phyloP scores from a whole-genome alignment of 2,888 invertebrate genomes.

The Oligia fasciuncula region DNA sequence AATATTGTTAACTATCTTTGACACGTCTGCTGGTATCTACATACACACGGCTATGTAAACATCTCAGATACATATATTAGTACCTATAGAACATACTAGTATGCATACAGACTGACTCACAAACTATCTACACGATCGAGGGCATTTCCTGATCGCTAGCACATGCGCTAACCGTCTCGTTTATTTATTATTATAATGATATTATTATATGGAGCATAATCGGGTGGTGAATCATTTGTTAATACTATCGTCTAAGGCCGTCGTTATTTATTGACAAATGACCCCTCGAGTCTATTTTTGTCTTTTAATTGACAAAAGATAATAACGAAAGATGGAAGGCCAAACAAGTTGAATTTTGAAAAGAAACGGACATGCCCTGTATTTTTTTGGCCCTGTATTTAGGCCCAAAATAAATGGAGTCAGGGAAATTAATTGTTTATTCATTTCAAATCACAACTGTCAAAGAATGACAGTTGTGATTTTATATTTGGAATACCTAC shows the following conservation, averaged over 20 bases:
- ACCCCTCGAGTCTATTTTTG: constrained; percentile 9
- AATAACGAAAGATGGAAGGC: neutral
- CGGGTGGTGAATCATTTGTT: constrained; percentile 26
- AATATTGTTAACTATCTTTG: neutral
- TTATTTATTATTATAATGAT: constrained; percentile 11
- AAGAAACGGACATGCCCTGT: neutral
- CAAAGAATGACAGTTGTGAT: neutral
- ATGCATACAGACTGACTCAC: constrained; percentile 18
- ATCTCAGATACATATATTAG: neutral
- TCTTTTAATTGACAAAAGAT: constrained; percentile 2
- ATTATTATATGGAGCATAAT: constrained; percentile 9
- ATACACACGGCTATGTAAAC: neutral
- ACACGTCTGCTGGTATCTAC: neutral
- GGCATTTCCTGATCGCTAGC: constrained; percentile 41
- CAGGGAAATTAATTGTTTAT: neutral
- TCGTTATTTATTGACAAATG: constrained; percentile 8
- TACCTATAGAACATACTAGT: neutral
- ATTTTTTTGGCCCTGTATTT: too few relatives aligned
- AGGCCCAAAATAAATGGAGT: neutral
- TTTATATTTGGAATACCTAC: neutral
- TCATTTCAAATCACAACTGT: neutral
- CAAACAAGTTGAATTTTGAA: neutral
- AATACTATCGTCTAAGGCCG: constrained; percentile 5
- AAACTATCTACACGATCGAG: constrained; percentile 22
- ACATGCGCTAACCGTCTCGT: constrained; percentile 19